Base-by-base conservation (phyloP, 2,113 vertebrate species). In the Forbesichthys agassizii region DNA sequence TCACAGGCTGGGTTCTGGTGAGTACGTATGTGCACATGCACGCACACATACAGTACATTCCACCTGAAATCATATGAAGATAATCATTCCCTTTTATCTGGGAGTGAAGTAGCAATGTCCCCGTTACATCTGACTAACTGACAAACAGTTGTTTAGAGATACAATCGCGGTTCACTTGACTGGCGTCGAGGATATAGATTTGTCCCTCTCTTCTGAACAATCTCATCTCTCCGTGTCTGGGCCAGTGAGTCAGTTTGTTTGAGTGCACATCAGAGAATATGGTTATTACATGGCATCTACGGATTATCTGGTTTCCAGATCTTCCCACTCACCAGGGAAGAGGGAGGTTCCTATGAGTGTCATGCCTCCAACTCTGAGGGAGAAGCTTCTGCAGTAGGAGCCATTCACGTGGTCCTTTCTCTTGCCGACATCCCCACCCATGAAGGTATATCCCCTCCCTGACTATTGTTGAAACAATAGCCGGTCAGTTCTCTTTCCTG, bases 1-100 rank as follows among this genome's bases (percentile, higher is more conserved):
- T 96, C 65, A 98, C 96, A 0, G 96, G 96, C 71, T 98, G 96
- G 96, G 95, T 98, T 27, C 93, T 98, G 77, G 96, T 98, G 61
- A 93, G 95, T 53, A 60, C 67, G 52, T 33, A 61, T 3, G 52
- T 52, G 52, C 12, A 46, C 62, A 52, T n/a, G 60, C 57, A 48
- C 64, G 54, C 46, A 52, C 58, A 54, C 12, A 53, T 11, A 61
- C 14, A 62, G 36, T 42, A 42, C 36, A 27, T 27, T 27, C 27
- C 27, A 42, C 36, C 36, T 42, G 36, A 42, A 6, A 8, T 42
- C 36, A 42, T 5, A 6, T 6, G 7, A 42, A 6, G 36, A 6
- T 42, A 6, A 42, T 42, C 36, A 42, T 42, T 42, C 36, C 36
- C 36, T 42, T 42, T 42, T 1, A 42, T 42, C 36, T 42, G 36